Percentiles rank a stretch among this genome's conserved stretches.
Evolutionary conservation across 2,113 vertebrate species (phyloP).

Genomic region (Danio rerio): GRCz12tu NC_133186.1:878501-879000

Average conservation of each 20-base stretch:
- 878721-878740: constrained; percentile 41
- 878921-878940: constrained; percentile 99
- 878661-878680: constrained; percentile 75
- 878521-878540: constrained; percentile 90
- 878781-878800: constrained; percentile 46
- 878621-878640: constrained; percentile 87
- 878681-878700: constrained; percentile 69
- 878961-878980: too few species aligned
- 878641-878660: constrained; percentile 87
- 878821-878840: constrained; percentile 90
- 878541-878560: constrained; percentile 91
- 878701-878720: constrained; percentile 67
- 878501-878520: constrained; percentile 92
- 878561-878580: constrained; percentile 88
- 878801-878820: constrained; percentile 71
- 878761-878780: constrained; percentile 45
- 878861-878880: constrained; percentile 90
- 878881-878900: constrained; percentile 99
- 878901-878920: constrained; percentile 99
- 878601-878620: constrained; percentile 86
- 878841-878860: constrained; percentile 89
- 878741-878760: background rate
- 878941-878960: constrained; percentile 61
- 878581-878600: constrained; percentile 98
- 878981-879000: too few species aligned